Conservation (phyloP, 2,113 vertebrate genomes). For the Colossoma macropomum region DNA sequence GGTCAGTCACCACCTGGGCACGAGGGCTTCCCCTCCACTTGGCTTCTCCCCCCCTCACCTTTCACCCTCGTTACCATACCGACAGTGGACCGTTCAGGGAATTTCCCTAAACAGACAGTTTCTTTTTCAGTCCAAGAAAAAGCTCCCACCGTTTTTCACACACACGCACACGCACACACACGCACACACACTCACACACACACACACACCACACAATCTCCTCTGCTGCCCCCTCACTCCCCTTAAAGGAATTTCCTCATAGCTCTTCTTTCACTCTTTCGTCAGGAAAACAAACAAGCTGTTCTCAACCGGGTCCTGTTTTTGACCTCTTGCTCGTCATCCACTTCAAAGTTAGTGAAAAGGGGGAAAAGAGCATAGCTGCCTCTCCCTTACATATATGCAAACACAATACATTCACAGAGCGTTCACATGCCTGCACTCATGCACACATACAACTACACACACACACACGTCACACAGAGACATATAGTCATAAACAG, state of each 20-base stretch:
- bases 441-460: too few relatives aligned
- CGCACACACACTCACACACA: slow-evolving; percentile 36
- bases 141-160: slow-evolving; percentile 45
- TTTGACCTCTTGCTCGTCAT: slow-evolving; percentile 41
- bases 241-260: slow-evolving; percentile 44
- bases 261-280: slow-evolving; percentile 19
- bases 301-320: slow-evolving; percentile 41
- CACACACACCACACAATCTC: slow-evolving; percentile 30
- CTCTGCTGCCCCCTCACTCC: slow-evolving; percentile 4
- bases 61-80: not conserved
- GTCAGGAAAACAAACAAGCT: slow-evolving; percentile 49
- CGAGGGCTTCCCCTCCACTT: slow-evolving; percentile 12
- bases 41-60: slow-evolving; percentile 12
- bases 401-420: slow-evolving; percentile 28
- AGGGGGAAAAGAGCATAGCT: slow-evolving; percentile 27
- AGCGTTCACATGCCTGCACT: not conserved
- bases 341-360: slow-evolving; percentile 38
- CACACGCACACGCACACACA: slow-evolving; percentile 30
- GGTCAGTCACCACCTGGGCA: slow-evolving; percentile 4
- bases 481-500: too few relatives aligned
- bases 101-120: slow-evolving; percentile 11
- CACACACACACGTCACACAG: too few relatives aligned
- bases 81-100: not conserved
- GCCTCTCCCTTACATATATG: slow-evolving; percentile 8
- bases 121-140: not conserved